Conservation (phyloP, 2,113 vertebrate genomes). For the Alexandromys fortis region DNA sequence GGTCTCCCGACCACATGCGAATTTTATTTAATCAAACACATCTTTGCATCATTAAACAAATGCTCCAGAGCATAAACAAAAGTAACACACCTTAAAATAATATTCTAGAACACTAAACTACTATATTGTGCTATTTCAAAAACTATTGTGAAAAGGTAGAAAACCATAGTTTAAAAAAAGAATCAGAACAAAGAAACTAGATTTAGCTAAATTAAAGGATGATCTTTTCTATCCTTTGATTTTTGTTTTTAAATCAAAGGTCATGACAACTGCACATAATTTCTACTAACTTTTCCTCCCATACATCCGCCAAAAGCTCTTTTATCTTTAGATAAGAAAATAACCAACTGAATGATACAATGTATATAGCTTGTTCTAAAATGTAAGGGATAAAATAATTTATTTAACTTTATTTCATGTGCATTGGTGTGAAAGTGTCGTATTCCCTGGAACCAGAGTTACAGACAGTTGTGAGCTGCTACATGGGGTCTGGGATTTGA, state of each 20-base stretch:
- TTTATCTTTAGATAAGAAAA: slow-evolving; percentile 47
- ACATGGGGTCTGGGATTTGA: not conserved
- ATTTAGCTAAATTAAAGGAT: slow-evolving; percentile 10
- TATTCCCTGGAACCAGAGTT: not conserved
- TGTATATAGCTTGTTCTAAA: not conserved
- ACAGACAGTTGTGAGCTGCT: not conserved
- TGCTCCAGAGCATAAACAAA: no score
- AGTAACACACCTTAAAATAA: no score
- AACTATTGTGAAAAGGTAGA: not conserved
- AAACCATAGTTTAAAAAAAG: not conserved
- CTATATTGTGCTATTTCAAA: not conserved
- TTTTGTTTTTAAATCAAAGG: slow-evolving; percentile 4
- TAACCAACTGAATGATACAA: slow-evolving; percentile 9
- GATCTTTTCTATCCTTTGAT: not conserved
- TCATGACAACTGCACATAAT: not conserved
- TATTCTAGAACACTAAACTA: slow-evolving; percentile 4
- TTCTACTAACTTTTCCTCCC: not conserved
- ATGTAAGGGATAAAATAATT: not conserved
- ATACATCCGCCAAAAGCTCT: not conserved
- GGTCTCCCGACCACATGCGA: no score
- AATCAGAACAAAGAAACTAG: not conserved
- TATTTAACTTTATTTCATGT: not conserved
- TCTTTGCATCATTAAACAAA: no score
- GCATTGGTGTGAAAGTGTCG: not conserved
- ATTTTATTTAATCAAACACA: no score